Evolutionary conservation across 2,797 vertebrate genomes (phyloP), one percentile per base, ranked within the genome.

Genomic region (Natrix natrix): DNA sequence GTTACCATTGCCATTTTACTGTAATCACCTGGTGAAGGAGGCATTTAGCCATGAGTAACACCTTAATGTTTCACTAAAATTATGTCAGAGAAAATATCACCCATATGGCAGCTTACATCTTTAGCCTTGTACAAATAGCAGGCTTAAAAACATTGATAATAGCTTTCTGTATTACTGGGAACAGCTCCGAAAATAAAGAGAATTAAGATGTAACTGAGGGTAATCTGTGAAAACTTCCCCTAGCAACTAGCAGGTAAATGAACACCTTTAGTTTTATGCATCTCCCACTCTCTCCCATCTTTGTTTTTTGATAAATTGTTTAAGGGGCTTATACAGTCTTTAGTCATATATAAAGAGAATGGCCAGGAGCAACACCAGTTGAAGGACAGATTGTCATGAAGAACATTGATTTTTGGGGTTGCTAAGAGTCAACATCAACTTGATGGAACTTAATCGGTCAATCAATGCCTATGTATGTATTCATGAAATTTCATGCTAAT

Each of bases 221-320:
- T 69, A 69, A 94, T 96, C 94, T 83, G 56, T 91, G 88, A 93
- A 93, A 97, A 96, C 93, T 88, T 28, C 91, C 96, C 93, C 92
- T 83, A 94, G 87, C 66, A 96, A 94, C 92, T 89, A 92, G 93
- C 87, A 96, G 94, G 93, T 94, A 95, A 87, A 95, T 90, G 54
- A 94, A 86, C 63, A 87, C 26, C 57, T 91, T 59, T 74, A 20
- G 37, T 55, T n/a, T 32, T 24, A 28, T 63, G 8, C 14, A 37
- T 43, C 56, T 61, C 28, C 32, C 48, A 56, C 43, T 69, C n/a
- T 87, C 22, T 12, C 28, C 8, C 12, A 12, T 57, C 61, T 59
- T 28, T 37, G 8, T 16, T 59, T 54, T 52, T 83, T 57, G 69
- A 12, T 54, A 37, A 20, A 88, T 43, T 17, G 61, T 91, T n/a